Conservation (phyloP, 2,113 vertebrate species). For the Monarcha castaneiventris region DNA sequence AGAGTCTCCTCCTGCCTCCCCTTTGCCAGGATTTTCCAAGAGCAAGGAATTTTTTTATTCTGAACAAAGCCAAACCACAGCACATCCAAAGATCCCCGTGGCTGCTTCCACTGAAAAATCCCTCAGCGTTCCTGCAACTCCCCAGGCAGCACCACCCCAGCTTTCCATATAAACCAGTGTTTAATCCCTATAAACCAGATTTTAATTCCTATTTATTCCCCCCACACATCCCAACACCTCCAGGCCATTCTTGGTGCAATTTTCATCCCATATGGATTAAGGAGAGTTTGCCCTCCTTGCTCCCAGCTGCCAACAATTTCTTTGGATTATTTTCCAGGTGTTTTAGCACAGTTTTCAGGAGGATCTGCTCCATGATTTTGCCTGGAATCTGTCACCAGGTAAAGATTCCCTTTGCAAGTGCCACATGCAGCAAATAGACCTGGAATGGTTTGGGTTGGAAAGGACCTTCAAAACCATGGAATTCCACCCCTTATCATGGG, state of each 20-base stretch:
- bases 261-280: not conserved
- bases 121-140: not conserved
- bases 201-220: not conserved
- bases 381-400: not conserved
- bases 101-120: not conserved
- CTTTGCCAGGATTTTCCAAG: not conserved
- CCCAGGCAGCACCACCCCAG: not conserved
- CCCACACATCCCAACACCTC: not conserved
- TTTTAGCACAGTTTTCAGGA: not conserved
- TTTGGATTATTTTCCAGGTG: not conserved
- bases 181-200: not conserved
- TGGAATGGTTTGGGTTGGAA: not conserved
- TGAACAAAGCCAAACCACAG: not conserved
- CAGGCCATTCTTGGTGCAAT: too few species aligned
- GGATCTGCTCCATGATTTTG: not conserved
- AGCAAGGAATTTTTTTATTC: not conserved
- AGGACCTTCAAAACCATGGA: not conserved
- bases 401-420: not conserved
- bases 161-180: not conserved
- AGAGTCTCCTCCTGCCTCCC: not conserved
- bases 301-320: not conserved
- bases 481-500: accelerated
- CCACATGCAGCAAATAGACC: accelerated
- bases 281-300: not conserved
- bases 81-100: accelerated